Evolutionary conservation across 2,797 vertebrate species (phyloP), one percentile per base, ranked within the genome.

Genomic region (Chiroxiphia lanceolata): DNA sequence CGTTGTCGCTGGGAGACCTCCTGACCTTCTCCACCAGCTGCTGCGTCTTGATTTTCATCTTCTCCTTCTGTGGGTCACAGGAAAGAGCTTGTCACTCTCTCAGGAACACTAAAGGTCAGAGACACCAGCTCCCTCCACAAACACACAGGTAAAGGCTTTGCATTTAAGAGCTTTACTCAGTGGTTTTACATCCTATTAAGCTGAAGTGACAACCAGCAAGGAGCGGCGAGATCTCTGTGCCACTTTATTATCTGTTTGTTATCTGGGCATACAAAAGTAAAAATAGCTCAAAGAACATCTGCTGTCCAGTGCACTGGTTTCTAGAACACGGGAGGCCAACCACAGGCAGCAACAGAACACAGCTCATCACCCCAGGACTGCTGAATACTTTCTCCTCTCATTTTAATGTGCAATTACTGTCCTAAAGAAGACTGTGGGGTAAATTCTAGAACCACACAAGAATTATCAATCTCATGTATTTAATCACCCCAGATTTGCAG

Each of bases 11-110:
- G 90, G 99, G 98, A 79, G 98, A 97, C 95, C 96, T 98, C 83
- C 97, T 98, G 64, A 99, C 98, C 96, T 99, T 99, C 45, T 98
- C 98, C 93, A 99, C 98, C 87, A 99, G 94, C 81, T 99, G 98
- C 92, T 99, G 98, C 36, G 34, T 98, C 98, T 99, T 99, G 77
- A 99, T 42, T 87, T 97, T 97, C 40, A 99, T 78, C 96, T 98
- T 99, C 70, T 99, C 99, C 74, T 91, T 98, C 99, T 99, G 97
- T 91, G 88, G 60, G 94, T 34, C 76, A 94, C 38, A 91, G 84
- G 56, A 92, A 50, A 90, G 79, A 61, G 31, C 42, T 69, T 36
- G 38, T 83, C 51, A 61, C 44, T 75, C 69, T 45, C 83, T 87
- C 63, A 80, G 64, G 78, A 89, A 48, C 53, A 27, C 48, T 2